phyloP scores from a whole-genome alignment of 2,888 invertebrate species.

The Eupsilia transversa region DNA sequence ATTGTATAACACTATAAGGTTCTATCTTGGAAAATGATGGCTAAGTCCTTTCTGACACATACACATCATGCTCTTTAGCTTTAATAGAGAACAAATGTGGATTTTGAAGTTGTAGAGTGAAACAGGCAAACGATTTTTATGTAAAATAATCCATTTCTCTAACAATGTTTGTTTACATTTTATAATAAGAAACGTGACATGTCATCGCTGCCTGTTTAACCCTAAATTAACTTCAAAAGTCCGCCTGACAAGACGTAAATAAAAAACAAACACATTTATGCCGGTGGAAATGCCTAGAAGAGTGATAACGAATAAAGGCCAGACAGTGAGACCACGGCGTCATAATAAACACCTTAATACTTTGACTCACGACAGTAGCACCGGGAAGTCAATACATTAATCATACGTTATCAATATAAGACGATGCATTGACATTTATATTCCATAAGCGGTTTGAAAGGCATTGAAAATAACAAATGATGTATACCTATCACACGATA shows the following conservation, averaged over 20 bases:
- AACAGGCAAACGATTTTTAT: slow-evolving; percentile 41
- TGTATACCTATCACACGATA: slow-evolving; percentile 53
- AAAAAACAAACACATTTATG: slow-evolving; percentile 77
- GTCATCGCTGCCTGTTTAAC: slow-evolving; percentile 50
- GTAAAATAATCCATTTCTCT: background rate
- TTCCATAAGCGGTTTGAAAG: slow-evolving; percentile 22
- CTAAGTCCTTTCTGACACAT: slow-evolving; percentile 79
- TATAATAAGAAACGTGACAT: background rate
- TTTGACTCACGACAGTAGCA: slow-evolving; percentile 54
- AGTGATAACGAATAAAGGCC: slow-evolving; percentile 81
- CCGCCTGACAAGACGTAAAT: slow-evolving; percentile 70
- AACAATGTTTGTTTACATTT: background rate
- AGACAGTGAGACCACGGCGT: slow-evolving; percentile 75
- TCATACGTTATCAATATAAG: slow-evolving; percentile 41
- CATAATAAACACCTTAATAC: slow-evolving; percentile 62
- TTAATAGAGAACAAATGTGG: slow-evolving; percentile 59
- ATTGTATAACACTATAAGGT: slow-evolving; percentile 56
- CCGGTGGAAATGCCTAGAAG: slow-evolving; percentile 82
- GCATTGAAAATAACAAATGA: slow-evolving; percentile 44
- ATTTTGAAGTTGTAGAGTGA: slow-evolving; percentile 58
- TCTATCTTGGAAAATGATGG: slow-evolving; percentile 64
- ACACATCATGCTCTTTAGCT: slow-evolving; percentile 85
- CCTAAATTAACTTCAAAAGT: slow-evolving; percentile 67
- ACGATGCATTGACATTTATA: slow-evolving; percentile 40
- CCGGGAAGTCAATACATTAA: slow-evolving; percentile 24